Percentiles rank a stretch among this genome's conserved stretches.
These are phyloP conservation scores for Epinephelus moara DNA, from an alignment of 2,113 vertebrate genomes.

Conservation along the genomic window DNA sequence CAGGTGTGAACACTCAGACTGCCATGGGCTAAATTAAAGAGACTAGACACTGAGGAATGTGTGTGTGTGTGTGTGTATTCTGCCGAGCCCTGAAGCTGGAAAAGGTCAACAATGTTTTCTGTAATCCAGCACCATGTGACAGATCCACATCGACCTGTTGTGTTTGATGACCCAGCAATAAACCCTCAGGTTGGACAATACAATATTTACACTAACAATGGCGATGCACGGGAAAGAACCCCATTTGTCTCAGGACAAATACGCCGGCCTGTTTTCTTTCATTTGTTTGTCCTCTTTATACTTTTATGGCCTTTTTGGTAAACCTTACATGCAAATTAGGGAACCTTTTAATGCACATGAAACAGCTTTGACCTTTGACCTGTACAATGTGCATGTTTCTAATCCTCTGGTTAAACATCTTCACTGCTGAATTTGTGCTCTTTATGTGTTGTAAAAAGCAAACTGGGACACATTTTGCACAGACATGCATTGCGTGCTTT, in stretches of 20 bases:
- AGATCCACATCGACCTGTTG: neutral
- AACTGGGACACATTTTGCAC: neutral
- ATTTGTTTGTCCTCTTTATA: neutral
- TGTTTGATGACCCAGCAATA: constrained; percentile 18
- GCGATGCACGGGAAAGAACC: neutral
- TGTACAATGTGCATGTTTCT: neutral
- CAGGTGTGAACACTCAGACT: neutral
- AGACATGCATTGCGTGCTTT: neutral
- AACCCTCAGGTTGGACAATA: neutral
- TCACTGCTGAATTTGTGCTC: neutral
- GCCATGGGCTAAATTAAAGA: neutral
- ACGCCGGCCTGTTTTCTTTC: neutral
- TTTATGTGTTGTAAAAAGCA: neutral
- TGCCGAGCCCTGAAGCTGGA: neutral
- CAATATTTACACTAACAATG: too few species aligned
- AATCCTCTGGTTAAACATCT: neutral
- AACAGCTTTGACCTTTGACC: neutral
- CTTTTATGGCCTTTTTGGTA: neutral
- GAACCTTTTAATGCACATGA: neutral
- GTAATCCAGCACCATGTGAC: neutral
- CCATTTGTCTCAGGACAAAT: neutral
- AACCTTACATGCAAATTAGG: neutral
- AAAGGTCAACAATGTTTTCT: constrained; percentile 3
- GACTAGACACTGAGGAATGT: constrained; percentile 12
- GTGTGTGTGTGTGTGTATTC: neutral